Evolutionary conservation across 2,888 invertebrate genomes (phyloP).

Genomic region (Eilema depressum): DNA sequence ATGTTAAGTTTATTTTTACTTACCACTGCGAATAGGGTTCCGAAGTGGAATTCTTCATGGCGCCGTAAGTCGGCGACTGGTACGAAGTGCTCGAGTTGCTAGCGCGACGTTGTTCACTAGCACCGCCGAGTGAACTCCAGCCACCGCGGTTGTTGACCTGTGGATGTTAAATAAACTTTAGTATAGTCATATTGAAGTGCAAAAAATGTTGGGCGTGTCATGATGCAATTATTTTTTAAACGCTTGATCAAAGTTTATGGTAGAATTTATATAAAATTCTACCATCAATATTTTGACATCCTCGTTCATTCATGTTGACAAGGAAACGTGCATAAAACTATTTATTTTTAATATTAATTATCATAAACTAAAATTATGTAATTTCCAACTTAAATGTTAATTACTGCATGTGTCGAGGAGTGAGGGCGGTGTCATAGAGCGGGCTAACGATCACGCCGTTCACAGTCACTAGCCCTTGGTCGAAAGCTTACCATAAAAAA

Average conservation of each 20-base stretch:
- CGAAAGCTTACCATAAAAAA: background rate
- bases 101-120: constrained; percentile 67
- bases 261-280: background rate
- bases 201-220: background rate
- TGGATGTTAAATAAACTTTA: background rate
- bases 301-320: too few relatives aligned
- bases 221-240: background rate
- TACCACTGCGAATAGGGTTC: constrained; percentile 82
- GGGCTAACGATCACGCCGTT: too few relatives aligned
- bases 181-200: background rate
- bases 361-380: too few relatives aligned
- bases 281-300: background rate
- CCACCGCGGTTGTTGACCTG: constrained; percentile 82
- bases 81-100: constrained; percentile 67
- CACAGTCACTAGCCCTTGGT: too few relatives aligned
- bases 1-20: constrained; percentile 20
- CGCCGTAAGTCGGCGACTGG: constrained; percentile 77
- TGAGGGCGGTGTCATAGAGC: background rate
- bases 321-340: too few relatives aligned
- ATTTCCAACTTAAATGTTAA: too few relatives aligned
- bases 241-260: too few relatives aligned
- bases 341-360: too few relatives aligned
- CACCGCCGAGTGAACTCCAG: constrained; percentile 77
- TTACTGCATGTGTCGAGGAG: too few relatives aligned
- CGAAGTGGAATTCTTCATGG: constrained; percentile 80